Evolutionary conservation across 2,113 vertebrate species (phyloP), one percentile per base, ranked within the genome.

Genomic region (Coracopsis vasa): DNA sequence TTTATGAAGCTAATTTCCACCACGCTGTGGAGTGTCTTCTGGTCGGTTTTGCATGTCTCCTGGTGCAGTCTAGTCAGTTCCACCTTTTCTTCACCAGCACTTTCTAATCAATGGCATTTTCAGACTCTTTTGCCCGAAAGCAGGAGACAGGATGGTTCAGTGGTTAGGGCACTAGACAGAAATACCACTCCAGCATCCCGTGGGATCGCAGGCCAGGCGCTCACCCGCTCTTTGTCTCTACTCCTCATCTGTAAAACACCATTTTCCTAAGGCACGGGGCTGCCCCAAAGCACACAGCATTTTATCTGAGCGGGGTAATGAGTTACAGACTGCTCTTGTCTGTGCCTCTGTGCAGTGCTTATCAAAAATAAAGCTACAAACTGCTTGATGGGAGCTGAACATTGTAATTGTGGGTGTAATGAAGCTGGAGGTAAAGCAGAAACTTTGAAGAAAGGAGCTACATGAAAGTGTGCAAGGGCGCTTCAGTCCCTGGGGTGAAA

Each of bases 41-140:
- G 58, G 21, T 48, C 70, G 44, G 71, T 95, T 97, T 95, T 96
- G 94, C 92, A 93, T 93, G 94, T 93, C 95, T 97, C 92, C 81
- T 83, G 58, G 72, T 7, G 13, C 37, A 92, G 93, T 90, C 95
- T 94, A 11, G 81, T 80, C 64, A 21, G 44, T 66, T 54, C 90
- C 53, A 66, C 86, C 88, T 93, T 93, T 83, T 67, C 81, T 50
- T 67, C 41, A 10, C 54, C 86, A 74, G 95, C 94, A 15, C 88
- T 88, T 91, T 91, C 92, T 95, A 92, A 94, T 92, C 96, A 90
- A 91, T 71, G 91, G 86, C 24, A 2, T 83, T 96, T 92, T 92
- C 90, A 84, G 90, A n/a, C 51, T 95, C 77, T 88, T 50, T 93
- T 7, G 6, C 88, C 90, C 2, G 10, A 86, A 88, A 89, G 95